Evolutionary conservation across 2,888 invertebrate species (phyloP), one percentile per base, ranked within the genome.

Genomic region (Cephus sareptanus): DNA sequence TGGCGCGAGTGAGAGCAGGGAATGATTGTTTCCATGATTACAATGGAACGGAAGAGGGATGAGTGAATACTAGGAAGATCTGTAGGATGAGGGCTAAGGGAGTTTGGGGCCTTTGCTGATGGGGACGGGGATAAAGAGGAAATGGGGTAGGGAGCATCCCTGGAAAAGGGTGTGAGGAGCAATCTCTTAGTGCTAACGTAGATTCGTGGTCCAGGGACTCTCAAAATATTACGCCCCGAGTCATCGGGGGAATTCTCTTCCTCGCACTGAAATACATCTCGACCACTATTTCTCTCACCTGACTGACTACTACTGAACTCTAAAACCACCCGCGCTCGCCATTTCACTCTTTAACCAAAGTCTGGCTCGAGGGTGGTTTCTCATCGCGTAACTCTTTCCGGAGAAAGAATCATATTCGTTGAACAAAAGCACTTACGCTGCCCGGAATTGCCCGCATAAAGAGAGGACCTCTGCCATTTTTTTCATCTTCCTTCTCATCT

Each of bases 21-120:
- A 90, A 89, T 90, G 90, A 90, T 89, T 89, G 90, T 90, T 90
- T 89, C 90, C 90, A 90, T 90, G 90, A 90, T 90, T 90, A 90
- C 90, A 90, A 88, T 89, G 89, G 89, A 89, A 82, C 79, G 82
- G 82, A 81, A 80, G 80, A 81, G 82, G 79, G 80, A 77, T 77
- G 75, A 23, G 40, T 56, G 40, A 23, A 56, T 56, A 56, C 40
- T 56, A 56, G 40, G 40, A 23, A 56, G 40, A 56, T 56, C 40
- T 56, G 40, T 56, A 56, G 80, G 77, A 77, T 76, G 83, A 75
- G 40, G 69, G 74, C 76, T 68, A 56, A 70, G 33, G 33, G 69
- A 69, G 76, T 12, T 68, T 73, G 76, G 73, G 77, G 78, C 79
- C 31, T 33, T 78, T 78, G 77, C 75, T 34, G 74, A 76, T 37